Evolutionary conservation across 2,113 vertebrate genomes (phyloP), one percentile per base, ranked within the genome.

Genomic region (Heterotilapia buettikoferi): DNA sequence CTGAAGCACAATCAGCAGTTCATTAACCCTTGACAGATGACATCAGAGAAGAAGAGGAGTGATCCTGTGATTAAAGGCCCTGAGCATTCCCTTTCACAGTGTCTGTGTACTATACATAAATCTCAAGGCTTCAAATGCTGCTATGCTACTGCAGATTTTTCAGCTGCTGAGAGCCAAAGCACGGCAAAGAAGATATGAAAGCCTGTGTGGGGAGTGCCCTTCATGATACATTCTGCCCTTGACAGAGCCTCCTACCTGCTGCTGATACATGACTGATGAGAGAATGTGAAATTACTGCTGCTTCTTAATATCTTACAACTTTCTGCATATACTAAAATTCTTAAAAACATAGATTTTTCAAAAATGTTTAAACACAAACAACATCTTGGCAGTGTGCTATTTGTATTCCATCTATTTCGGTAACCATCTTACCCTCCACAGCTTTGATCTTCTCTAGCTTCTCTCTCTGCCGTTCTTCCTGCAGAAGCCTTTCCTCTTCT

Each of bases 371-470:
- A 33, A 33, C 6, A 26, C 40, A 76, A 76, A 47, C 68, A 40
- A 1, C 36, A 31, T 29, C 6, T 47, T 29, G 24, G 43, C 24
- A 11, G 14, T 1, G 24, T 47, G 40, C 14, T 18, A 21, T 66
- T 40, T 40, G 40, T 38, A 21, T 29, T 14, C 36, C 56, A 53
- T 21, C 14, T 16, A 6, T 87, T 9, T 47, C 40, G 1, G 16
- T 21, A 80, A 88, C 79, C 92, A 97, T 97, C 89, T 92, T 95
- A 99, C 99, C 99, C 96, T 99, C 98, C 47, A 98, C 98, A 3
- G 99, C 98, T 96, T 98, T 98, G 86, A 98, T 97, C 86, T 97
- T 97, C 89, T 99, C 98, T 83, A 97, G 96, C 95, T 98, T 95
- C 87, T 98, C 98, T 71, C 97, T 95, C 86, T 98, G 97, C 12